Percentiles rank a stretch among this genome's conserved stretches.
phyloP scores from a whole-genome alignment of 1,140 invertebrate species.

The Drosophila elegans region DNA sequence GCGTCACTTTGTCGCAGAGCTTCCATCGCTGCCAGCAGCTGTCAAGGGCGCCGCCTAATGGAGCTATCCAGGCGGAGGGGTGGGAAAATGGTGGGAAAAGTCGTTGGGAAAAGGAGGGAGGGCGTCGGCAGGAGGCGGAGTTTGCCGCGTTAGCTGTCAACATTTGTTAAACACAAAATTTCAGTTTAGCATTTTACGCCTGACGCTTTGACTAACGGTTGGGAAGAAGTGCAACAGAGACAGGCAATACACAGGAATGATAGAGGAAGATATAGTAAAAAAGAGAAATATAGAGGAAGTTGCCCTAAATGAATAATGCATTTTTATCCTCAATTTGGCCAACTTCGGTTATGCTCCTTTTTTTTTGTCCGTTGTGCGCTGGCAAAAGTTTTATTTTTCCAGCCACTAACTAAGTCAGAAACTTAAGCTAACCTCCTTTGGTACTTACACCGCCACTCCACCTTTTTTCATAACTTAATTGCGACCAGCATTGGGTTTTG shows the following conservation, averaged over 20 bases:
- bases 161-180: conserved; percentile 80
- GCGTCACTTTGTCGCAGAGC: conserved; percentile 71
- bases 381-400: conserved; percentile 54
- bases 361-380: background rate
- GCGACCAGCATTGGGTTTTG: conserved; percentile 7
- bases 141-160: conserved; percentile 65
- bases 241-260: background rate
- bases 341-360: conserved; percentile 37
- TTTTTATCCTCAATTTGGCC: conserved; percentile 75
- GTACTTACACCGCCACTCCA: too few species aligned
- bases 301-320: conserved; percentile 73
- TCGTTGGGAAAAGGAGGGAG: background rate
- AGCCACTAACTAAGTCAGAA: conserved; percentile 50
- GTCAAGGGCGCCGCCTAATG: conserved; percentile 66
- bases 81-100: background rate
- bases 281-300: background rate
- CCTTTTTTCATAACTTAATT: conserved; percentile 59
- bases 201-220: conserved; percentile 73
- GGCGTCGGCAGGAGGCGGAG: conserved; percentile 7
- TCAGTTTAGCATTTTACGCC: conserved; percentile 81
- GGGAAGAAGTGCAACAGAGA: conserved; percentile 12
- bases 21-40: conserved; percentile 60
- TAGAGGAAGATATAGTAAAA: background rate
- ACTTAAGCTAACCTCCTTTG: conserved; percentile 17
- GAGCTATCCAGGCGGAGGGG: conserved; percentile 30